Percentiles rank a stretch among this genome's conserved stretches.
Evolutionary conservation across 2,113 vertebrate species (phyloP).

Genomic region (Ceyx margarethae): DNA sequence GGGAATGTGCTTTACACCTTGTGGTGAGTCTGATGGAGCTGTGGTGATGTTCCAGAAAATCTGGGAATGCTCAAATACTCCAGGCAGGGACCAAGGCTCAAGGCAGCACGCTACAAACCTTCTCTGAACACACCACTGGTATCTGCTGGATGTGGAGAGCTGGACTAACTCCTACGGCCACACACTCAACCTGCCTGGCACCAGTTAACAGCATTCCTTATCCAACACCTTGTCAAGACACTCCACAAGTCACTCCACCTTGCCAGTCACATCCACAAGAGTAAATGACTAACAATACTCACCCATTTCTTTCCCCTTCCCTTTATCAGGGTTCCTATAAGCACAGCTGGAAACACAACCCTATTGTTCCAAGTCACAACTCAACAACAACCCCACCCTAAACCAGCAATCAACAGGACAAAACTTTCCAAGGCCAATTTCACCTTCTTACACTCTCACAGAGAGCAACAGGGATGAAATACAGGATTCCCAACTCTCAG

Average conservation of each 20-base stretch:
- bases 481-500: background rate
- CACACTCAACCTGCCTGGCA: background rate
- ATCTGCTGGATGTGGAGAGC: background rate
- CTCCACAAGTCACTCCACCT: background rate
- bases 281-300: background rate
- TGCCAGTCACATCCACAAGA: background rate
- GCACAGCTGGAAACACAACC: background rate
- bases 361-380: background rate
- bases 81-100: accelerated
- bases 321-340: background rate
- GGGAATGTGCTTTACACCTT: background rate
- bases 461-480: background rate
- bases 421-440: background rate
- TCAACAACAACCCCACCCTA: background rate
- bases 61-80: background rate
- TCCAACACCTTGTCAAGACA: background rate
- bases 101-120: background rate
- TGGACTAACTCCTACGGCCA: background rate
- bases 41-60: background rate
- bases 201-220: background rate
- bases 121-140: background rate
- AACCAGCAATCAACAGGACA: background rate
- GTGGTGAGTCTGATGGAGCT: background rate
- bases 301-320: background rate
- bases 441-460: background rate